These are phyloP conservation scores for Archegozetes longisetosus DNA, from an alignment of 1,140 invertebrate species.

Conservation along the genomic window DNA sequence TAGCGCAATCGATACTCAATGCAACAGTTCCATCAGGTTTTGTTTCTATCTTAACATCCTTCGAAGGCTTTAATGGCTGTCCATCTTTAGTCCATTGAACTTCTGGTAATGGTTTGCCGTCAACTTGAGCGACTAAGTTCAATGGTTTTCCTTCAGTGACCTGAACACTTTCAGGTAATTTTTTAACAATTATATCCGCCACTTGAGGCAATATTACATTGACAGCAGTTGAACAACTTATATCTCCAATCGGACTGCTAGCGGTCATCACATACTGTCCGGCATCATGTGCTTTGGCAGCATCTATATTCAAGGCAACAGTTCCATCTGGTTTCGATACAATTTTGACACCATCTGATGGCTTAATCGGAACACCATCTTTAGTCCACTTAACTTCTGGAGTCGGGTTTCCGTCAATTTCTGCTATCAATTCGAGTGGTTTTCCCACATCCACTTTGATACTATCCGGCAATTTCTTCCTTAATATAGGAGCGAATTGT, in stretches of 20 bases:
- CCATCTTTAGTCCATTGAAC: conserved; percentile 45
- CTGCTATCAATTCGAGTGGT: conserved; percentile 52
- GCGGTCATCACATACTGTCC: conserved; percentile 86
- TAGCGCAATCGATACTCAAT: conserved; percentile 59
- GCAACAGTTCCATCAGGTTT: conserved; percentile 43
- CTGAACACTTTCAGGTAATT: neutral
- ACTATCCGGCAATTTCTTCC: conserved; percentile 1
- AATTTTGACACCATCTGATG: neutral
- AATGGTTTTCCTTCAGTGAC: conserved; percentile 29
- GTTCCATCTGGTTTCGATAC: conserved; percentile 27
- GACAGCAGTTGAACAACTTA: conserved; percentile 27
- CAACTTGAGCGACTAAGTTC: conserved; percentile 32
- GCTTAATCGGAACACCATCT: conserved; percentile 22
- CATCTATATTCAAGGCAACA: conserved; percentile 54
- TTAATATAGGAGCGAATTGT: conserved; percentile 1
- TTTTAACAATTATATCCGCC: neutral
- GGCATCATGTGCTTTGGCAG: conserved; percentile 61
- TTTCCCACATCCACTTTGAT: conserved; percentile 51
- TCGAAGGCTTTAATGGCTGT: conserved; percentile 28
- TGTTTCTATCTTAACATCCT: conserved; percentile 49
- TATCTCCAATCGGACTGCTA: conserved; percentile 44
- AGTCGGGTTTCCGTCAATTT: conserved; percentile 25
- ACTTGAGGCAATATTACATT: neutral
- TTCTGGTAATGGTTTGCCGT: conserved; percentile 11
- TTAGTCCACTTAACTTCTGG: conserved; percentile 18